Evolutionary conservation across 37 sponge, comb jelly and placozoan species (phyloP).

Genomic region (Halichondria panicea): DNA sequence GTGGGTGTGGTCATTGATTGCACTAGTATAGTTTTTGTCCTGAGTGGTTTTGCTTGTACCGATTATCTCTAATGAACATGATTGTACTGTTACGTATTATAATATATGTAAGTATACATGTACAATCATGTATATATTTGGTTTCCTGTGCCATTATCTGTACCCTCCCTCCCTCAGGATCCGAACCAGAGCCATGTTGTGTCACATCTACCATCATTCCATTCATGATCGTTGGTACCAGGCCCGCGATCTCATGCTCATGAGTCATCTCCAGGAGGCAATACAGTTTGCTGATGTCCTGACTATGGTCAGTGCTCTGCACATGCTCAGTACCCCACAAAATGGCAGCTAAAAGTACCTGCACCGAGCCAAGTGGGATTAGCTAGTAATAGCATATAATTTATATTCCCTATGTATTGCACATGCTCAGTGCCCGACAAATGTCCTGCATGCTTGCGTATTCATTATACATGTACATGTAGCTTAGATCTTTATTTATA

Average conservation of each 20-base stretch:
- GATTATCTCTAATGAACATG: too few relatives aligned
- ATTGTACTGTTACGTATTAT: too few relatives aligned
- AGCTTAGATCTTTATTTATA: too few relatives aligned
- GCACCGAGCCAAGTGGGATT: too few relatives aligned
- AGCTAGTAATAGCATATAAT: too few relatives aligned
- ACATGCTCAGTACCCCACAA: too few relatives aligned
- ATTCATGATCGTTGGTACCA: constrained; percentile 91
- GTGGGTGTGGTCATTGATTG: not conserved
- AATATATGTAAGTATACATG: too few relatives aligned
- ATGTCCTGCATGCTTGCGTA: not conserved
- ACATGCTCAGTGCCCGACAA: too few relatives aligned
- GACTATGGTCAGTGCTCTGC: constrained; percentile 76
- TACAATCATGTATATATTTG: not conserved
- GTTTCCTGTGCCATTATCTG: not conserved
- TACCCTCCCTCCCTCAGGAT: constrained; percentile 31
- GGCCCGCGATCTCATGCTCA: constrained; percentile 92
- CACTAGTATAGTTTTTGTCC: not conserved
- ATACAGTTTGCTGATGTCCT: constrained; percentile 86
- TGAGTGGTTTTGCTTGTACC: not conserved
- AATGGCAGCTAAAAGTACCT: too few relatives aligned
- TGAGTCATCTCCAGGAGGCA: constrained; percentile 95
- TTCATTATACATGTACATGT: too few relatives aligned
- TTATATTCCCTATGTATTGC: too few relatives aligned
- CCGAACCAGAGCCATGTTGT: constrained; percentile 88
- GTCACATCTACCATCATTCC: constrained; percentile 95